phyloP scores from a whole-genome alignment of 2,113 vertebrate species.

The Drymodes brunneopygia region DNA sequence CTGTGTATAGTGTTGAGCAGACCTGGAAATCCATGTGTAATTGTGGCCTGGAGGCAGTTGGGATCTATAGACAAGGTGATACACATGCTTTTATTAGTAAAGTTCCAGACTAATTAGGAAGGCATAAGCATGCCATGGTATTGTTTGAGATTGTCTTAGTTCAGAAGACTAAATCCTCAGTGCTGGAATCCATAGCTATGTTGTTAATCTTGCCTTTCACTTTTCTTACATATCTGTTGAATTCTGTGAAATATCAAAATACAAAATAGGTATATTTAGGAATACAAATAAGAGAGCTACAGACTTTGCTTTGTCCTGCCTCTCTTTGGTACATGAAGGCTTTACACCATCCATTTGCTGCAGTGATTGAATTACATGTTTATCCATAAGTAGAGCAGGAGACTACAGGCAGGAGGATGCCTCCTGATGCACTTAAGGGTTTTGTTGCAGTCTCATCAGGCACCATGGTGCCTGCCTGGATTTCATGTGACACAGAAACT shows the following conservation, averaged over 20 bases:
- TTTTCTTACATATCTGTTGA: not conserved
- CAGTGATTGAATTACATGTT: constrained; percentile 75
- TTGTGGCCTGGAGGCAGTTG: not conserved
- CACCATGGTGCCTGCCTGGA: constrained; percentile 66
- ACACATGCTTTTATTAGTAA: not conserved
- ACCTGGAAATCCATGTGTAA: not conserved
- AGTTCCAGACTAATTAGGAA: not conserved
- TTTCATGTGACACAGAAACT: constrained; percentile 62
- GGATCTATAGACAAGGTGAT: not conserved
- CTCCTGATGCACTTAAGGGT: constrained; percentile 67
- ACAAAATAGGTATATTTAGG: not conserved
- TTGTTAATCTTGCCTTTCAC: not conserved
- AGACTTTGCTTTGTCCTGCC: not conserved
- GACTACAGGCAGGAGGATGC: constrained; percentile 53
- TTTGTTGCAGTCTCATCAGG: constrained; percentile 71
- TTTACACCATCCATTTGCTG: constrained; percentile 62
- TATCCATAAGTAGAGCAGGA: constrained; percentile 64
- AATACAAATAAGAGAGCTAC: not conserved
- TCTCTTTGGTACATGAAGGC: constrained; percentile 15
- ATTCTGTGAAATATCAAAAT: not conserved
- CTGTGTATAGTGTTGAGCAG: not conserved
- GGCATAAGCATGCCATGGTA: not conserved
- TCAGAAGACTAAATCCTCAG: not conserved
- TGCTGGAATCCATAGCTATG: not conserved
- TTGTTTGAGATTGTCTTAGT: not conserved